A percentile compares a stretch with the other conserved stretches of the same genome.
These are phyloP conservation scores for Serilophus lunatus DNA, from an alignment of 2,113 vertebrate species.

Conservation along the genomic window DNA sequence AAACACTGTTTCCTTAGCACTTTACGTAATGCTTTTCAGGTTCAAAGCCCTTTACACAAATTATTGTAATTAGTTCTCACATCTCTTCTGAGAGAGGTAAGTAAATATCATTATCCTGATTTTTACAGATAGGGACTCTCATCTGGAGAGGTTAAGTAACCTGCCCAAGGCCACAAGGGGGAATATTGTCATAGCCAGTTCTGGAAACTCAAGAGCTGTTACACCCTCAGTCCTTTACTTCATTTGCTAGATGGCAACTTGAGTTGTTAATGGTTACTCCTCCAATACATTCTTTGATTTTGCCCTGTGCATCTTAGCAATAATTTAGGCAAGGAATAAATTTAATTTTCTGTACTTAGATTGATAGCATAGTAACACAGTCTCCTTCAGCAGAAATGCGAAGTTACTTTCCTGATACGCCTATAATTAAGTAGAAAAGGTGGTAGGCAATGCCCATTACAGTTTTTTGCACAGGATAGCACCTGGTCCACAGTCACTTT, in stretches of 20 bases:
- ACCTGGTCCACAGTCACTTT: background rate
- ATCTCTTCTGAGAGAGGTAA: slow-evolving; percentile 21
- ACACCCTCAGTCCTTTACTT: background rate
- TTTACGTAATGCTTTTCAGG: slow-evolving; percentile 13
- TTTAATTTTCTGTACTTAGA: background rate
- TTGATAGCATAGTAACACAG: background rate
- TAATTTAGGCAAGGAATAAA: background rate
- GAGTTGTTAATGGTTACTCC: background rate
- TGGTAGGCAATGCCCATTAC: background rate
- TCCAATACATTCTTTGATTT: background rate
- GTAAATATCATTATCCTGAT: slow-evolving; percentile 51
- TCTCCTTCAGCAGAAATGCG: background rate
- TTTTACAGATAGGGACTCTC: slow-evolving; percentile 32
- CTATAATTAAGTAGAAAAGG: background rate
- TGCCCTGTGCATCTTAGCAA: background rate
- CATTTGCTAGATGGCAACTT: background rate
- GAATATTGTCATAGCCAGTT: background rate
- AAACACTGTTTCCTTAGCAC: background rate
- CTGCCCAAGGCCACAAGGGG: background rate
- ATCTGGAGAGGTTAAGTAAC: slow-evolving; percentile 50
- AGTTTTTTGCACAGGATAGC: background rate
- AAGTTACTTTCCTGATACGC: background rate
- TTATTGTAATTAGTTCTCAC: slow-evolving; percentile 55
- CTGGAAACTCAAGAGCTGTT: background rate
- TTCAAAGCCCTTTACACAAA: slow-evolving; percentile 41